A percentile compares a stretch with the other conserved stretches of the same genome.
Conservation (phyloP, 2,113 vertebrate species). For the Dromaius novaehollandiae region DNA sequence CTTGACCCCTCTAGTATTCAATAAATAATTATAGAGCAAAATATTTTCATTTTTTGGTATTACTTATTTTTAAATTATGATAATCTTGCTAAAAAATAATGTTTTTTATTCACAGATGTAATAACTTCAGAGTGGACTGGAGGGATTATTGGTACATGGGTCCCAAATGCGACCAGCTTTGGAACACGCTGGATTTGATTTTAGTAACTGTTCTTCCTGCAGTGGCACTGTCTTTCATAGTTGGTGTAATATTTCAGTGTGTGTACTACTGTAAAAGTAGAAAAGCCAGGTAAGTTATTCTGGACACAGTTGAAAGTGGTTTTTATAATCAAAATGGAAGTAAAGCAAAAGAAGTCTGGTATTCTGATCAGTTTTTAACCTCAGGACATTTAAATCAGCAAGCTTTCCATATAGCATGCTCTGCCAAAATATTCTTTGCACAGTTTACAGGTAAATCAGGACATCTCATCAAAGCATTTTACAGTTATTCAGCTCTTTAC, state of each 20-base stretch:
- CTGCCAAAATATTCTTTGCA: neutral
- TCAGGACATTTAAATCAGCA: neutral
- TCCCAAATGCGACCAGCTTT: conserved; percentile 66
- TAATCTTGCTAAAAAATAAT: neutral
- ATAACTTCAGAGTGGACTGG: conserved; percentile 57
- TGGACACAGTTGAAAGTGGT: neutral
- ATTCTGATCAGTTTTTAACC: neutral
- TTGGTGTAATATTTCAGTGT: neutral
- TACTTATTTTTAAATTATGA: neutral
- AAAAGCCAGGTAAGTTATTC: conserved; percentile 37
- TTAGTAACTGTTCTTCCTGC: conserved; percentile 61
- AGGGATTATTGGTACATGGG: conserved; percentile 74
- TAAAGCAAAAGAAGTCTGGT: neutral
- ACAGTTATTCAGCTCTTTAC: neutral
- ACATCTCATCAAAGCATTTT: neutral
- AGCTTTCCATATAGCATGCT: neutral
- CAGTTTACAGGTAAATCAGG: neutral
- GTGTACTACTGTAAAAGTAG: neutral
- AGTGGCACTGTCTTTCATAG: conserved; percentile 32
- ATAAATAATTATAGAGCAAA: neutral
- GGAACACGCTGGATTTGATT: conserved; percentile 70
- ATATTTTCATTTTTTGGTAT: neutral
- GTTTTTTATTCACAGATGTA: conserved; percentile 64
- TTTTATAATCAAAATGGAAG: neutral
- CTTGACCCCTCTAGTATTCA: neutral